Evolutionary conservation across 2,113 vertebrate species (phyloP).

Genomic region (Lichenostomus cassidix): DNA sequence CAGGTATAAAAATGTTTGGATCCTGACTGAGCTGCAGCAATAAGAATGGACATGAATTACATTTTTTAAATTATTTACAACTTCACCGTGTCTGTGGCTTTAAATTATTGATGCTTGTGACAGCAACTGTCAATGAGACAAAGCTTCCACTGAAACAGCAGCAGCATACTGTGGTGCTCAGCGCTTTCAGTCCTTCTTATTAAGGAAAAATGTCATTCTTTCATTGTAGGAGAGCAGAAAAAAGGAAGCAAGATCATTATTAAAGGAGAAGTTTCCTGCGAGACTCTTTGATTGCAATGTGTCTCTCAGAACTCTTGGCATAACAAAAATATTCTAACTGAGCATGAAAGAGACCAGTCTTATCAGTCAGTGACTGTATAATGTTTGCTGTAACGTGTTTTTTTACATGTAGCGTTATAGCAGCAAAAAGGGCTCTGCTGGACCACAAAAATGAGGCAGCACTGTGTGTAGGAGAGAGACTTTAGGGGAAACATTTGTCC

Average conservation of each 20-base stretch:
- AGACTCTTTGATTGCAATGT: background rate
- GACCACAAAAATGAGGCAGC: background rate
- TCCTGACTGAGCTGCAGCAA: background rate
- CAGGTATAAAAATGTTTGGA: conserved; percentile 12
- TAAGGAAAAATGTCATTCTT: background rate
- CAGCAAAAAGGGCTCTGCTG: background rate
- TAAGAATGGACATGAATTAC: conserved; percentile 18
- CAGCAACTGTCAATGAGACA: conserved; percentile 43
- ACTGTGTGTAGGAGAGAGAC: background rate
- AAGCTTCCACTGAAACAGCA: conserved; percentile 12
- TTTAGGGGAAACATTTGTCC: background rate
- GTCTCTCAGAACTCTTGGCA: background rate
- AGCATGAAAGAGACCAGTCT: background rate
- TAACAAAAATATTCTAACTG: background rate
- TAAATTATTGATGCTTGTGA: conserved; percentile 65
- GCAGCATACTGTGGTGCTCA: background rate
- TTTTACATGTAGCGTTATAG: background rate
- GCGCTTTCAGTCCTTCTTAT: background rate
- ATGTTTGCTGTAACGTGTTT: background rate
- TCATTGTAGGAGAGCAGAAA: background rate
- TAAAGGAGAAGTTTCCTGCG: conserved; percentile 9
- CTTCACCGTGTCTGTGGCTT: background rate
- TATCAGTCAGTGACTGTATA: background rate
- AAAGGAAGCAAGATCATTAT: background rate
- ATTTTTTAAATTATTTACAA: conserved; percentile 68